phyloP scores from a whole-genome alignment of 2,888 invertebrate genomes.

The Apamea crenata region DNA sequence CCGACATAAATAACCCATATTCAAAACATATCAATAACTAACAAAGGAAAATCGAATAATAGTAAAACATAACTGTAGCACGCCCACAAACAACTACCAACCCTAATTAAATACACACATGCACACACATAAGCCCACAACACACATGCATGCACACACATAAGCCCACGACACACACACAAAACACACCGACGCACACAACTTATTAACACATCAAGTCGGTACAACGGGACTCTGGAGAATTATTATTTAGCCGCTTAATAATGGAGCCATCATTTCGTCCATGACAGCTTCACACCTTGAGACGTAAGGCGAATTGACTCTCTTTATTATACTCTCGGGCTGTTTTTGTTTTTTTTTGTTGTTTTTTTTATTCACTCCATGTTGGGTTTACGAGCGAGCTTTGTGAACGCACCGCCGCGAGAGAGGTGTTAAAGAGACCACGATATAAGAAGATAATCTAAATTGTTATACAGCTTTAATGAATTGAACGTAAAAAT shows the following conservation, averaged over 20 bases:
- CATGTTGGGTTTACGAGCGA: constrained; percentile 82
- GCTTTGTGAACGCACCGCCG: constrained; percentile 78
- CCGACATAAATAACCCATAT: constrained; percentile 51
- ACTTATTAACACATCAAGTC: constrained; percentile 82
- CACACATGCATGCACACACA: constrained; percentile 59
- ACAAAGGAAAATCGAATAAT: constrained; percentile 63
- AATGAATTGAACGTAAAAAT: constrained; percentile 82
- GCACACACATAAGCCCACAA: constrained; percentile 28
- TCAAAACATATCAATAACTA: constrained; percentile 65
- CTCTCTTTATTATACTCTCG: constrained; percentile 84
- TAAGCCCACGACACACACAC: constrained; percentile 53
- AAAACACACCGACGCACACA: constrained; percentile 74
- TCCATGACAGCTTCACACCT: constrained; percentile 90
- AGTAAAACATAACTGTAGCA: constrained; percentile 60
- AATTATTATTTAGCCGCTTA: constrained; percentile 87
- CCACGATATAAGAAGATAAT: constrained; percentile 81
- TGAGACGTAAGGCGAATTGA: constrained; percentile 84
- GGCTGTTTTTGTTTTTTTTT: constrained; percentile 68
- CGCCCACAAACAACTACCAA: constrained; percentile 70
- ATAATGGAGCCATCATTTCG: constrained; percentile 89
- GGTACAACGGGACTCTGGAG: constrained; percentile 78
- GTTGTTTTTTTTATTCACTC: constrained; percentile 71
- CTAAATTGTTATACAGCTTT: constrained; percentile 77
- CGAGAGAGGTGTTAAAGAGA: constrained; percentile 85
- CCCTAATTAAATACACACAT: constrained; percentile 75